Conservation (phyloP, 2,888 invertebrate genomes). For the Diarsia rubi region DNA sequence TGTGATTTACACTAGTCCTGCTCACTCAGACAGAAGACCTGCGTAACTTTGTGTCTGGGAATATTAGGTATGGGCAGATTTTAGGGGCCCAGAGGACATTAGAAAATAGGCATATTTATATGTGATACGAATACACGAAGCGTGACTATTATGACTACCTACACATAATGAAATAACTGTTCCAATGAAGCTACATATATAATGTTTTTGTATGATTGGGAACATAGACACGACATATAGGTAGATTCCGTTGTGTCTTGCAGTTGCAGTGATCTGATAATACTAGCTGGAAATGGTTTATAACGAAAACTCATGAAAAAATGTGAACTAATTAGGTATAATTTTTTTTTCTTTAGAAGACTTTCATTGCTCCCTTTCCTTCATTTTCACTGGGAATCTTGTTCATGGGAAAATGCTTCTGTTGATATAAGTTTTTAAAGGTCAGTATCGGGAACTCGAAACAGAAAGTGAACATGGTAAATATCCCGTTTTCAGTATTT, state of each 20-base stretch:
- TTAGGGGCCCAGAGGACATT: neutral
- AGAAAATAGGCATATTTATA: neutral
- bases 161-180: neutral
- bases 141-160: neutral
- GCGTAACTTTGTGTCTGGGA: neutral
- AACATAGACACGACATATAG: constrained; percentile 8
- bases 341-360: too few species aligned
- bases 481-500: too few species aligned
- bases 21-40: too few species aligned
- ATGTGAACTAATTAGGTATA: neutral
- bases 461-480: too few species aligned
- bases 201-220: neutral
- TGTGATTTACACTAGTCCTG: neutral
- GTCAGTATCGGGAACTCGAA: too few species aligned
- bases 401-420: neutral
- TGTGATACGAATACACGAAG: neutral
- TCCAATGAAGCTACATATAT: neutral
- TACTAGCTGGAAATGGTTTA: neutral
- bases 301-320: neutral
- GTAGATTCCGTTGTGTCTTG: constrained; percentile 1
- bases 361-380: neutral
- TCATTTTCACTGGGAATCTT: neutral
- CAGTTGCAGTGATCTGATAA: neutral
- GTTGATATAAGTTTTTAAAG: too few species aligned
- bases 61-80: neutral